A percentile compares a stretch with the other conserved stretches of the same genome.
Evolutionary conservation across 2,888 invertebrate genomes (phyloP).

Genomic region (Drosophila bunnanda): DNA sequence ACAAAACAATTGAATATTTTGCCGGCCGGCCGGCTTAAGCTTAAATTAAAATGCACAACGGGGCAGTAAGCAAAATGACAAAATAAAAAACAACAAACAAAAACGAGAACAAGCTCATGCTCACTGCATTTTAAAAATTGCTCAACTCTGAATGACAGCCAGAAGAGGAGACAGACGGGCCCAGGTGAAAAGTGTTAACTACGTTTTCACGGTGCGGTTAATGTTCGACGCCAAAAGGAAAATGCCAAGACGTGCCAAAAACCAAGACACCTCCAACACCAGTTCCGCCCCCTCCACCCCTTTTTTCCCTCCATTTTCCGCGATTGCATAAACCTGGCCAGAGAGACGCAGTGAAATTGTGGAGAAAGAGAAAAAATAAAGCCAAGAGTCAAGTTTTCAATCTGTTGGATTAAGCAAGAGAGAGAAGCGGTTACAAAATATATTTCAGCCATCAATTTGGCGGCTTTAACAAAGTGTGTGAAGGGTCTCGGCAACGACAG

Average conservation of each 20-base stretch:
- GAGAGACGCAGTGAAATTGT: slow-evolving; percentile 23
- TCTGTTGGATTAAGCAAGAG: slow-evolving; percentile 35
- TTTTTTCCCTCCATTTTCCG: slow-evolving; percentile 9
- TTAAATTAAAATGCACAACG: slow-evolving; percentile 46
- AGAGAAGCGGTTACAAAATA: slow-evolving; percentile 40
- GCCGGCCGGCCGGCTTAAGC: slow-evolving; percentile 56
- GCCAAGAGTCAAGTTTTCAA: slow-evolving; percentile 27
- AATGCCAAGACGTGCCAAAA: slow-evolving; percentile 53
- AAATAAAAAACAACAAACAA: neutral
- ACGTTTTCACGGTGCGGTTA: slow-evolving; percentile 57
- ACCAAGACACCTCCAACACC: neutral
- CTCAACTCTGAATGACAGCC: slow-evolving; percentile 28
- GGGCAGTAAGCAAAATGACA: neutral
- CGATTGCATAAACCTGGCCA: slow-evolving; percentile 57
- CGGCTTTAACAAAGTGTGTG: slow-evolving; percentile 35
- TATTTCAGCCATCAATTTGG: slow-evolving; percentile 54
- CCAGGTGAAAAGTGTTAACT: slow-evolving; percentile 54
- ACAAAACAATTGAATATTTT: slow-evolving; percentile 43
- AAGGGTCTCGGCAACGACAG: slow-evolving; percentile 10
- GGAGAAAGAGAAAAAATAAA: neutral
- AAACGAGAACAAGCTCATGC: slow-evolving; percentile 39
- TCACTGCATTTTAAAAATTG: slow-evolving; percentile 43
- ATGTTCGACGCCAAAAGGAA: slow-evolving; percentile 41
- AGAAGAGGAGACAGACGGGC: slow-evolving; percentile 17
- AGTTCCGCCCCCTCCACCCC: neutral